Base-by-base conservation (phyloP, 2,113 vertebrate species). In the Thryonomys swinderianus region DNA sequence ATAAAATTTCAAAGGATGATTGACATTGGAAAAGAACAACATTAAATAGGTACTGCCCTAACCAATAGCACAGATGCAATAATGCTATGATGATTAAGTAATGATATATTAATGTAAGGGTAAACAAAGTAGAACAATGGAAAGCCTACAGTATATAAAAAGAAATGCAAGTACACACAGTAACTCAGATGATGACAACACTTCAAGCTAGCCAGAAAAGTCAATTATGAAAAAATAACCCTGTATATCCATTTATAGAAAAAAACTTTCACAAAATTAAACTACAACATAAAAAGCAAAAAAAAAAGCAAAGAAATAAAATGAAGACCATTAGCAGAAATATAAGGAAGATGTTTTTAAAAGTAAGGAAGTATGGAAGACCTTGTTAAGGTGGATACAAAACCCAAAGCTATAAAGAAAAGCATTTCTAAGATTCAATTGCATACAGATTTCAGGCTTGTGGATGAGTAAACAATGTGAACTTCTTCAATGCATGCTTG, bases 351-450 rank as follows among this genome's bases (percentile, higher is more conserved):
- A 21, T 42, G 27, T 45, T 73, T 93, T 57, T 80, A 78, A 45
- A 57, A 90, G 42, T 32, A n/a, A 34, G 18, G 18, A 93, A 25
- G 30, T 85, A 3, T 73, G 17, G 23, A 85, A 66, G 34, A 59
- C 30, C 53, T 88, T 85, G n/a, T 32, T 69, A 92, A 88, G n/a
- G 18, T 62, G 84, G 4, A 42, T 14, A 67, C 20, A 61, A 73
- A 91, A 62, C 74, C 10, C 25, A 85, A 7, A 76, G 23, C 20
- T 64, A 62, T 37, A 95, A 84, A 85, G 61, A 79, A 84, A 91
- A 91, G 7, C 2, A 91, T 93, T 95, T 93, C 71, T 88, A 55
- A 37, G 53, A 83, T 8, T 90, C 59, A 76, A 10, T 5, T 93
- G 73, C 67, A 66, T 30, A 81, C 79, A 89, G 25, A 81, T 62